Evolutionary conservation across 2,797 vertebrate species (phyloP).

Genomic region (Ceryle rudis): DNA sequence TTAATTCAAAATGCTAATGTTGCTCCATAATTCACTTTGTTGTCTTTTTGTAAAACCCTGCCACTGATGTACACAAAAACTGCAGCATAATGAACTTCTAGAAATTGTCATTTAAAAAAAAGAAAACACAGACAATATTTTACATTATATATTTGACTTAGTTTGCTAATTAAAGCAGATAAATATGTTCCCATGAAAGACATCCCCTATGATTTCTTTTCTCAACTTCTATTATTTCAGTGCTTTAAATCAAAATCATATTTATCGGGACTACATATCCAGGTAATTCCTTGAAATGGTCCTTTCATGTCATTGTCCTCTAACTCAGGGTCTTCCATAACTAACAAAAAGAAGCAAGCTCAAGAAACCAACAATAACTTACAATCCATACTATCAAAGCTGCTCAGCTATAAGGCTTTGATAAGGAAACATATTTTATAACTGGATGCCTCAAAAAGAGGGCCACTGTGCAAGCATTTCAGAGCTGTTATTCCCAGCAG

Average conservation of each 20-base stretch:
- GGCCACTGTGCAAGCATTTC: not conserved
- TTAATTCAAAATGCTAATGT: slow-evolving; percentile 24
- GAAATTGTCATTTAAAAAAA: slow-evolving; percentile 10
- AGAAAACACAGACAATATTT: slow-evolving; percentile 21
- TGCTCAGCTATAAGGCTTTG: not conserved
- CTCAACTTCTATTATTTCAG: slow-evolving; percentile 48
- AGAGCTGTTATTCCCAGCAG: slow-evolving; percentile 4
- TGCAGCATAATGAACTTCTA: not conserved
- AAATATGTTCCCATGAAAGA: slow-evolving; percentile 42
- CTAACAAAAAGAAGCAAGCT: not conserved
- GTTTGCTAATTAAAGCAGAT: slow-evolving; percentile 39
- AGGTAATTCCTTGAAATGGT: slow-evolving; percentile 59
- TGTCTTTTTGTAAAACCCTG: slow-evolving; percentile 25
- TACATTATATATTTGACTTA: not conserved
- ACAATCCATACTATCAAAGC: not conserved
- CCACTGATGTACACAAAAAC: not conserved
- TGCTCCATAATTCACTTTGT: slow-evolving; percentile 5
- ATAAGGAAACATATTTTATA: slow-evolving; percentile 10
- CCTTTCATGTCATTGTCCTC: slow-evolving; percentile 54
- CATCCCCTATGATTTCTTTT: slow-evolving; percentile 35
- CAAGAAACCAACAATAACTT: not conserved
- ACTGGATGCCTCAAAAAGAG: not conserved
- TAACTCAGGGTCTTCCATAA: not conserved
- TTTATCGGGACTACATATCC: slow-evolving; percentile 56
- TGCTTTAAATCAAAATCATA: slow-evolving; percentile 37